Evolutionary conservation across 2,113 vertebrate genomes (phyloP).

Genomic region (Phrynocephalus versicolor): DNA sequence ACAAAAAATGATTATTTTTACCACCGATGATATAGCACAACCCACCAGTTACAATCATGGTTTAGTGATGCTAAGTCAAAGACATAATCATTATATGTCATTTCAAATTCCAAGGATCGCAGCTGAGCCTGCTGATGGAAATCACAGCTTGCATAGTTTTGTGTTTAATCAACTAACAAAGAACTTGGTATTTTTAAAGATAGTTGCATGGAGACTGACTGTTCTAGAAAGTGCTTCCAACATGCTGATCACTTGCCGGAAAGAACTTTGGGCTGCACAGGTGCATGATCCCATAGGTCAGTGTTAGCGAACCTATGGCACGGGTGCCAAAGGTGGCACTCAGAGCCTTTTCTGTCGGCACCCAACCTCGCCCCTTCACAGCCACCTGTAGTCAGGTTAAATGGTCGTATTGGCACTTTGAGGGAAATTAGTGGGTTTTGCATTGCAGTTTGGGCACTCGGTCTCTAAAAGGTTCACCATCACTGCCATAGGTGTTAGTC

Average conservation of each 20-base stretch:
- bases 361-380: no score
- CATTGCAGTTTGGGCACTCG: no score
- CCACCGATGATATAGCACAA: not conserved
- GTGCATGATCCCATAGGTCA: no score
- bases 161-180: not conserved
- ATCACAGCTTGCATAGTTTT: not conserved
- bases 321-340: no score
- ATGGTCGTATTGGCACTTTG: no score
- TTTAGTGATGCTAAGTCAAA: not conserved
- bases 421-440: no score
- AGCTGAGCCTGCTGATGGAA: not conserved
- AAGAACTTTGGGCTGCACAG: not conserved
- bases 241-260: not conserved
- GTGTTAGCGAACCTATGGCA: no score
- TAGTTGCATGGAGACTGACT: not conserved
- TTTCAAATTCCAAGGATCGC: not conserved
- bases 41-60: not conserved
- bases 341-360: no score
- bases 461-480: no score
- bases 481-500: not conserved
- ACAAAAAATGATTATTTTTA: constrained; percentile 17
- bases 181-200: not conserved
- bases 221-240: not conserved
- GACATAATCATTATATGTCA: not conserved
- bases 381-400: no score